These are phyloP conservation scores for Drosophila maculinotata DNA, from an alignment of 2,888 invertebrate species.

Conservation along the genomic window DNA sequence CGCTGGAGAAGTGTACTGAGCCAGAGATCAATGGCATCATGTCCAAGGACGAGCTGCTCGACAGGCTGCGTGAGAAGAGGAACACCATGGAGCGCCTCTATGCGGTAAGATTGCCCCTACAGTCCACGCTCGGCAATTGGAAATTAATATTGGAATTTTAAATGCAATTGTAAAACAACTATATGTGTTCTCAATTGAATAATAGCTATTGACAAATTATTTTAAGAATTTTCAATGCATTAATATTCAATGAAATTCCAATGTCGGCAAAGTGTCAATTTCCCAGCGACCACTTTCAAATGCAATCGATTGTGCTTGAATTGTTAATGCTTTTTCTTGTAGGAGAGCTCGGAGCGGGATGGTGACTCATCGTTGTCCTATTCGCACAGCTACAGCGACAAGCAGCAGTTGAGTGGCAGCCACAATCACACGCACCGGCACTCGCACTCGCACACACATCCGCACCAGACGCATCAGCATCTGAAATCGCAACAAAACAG, in stretches of 20 bases:
- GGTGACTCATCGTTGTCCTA: slow-evolving; percentile 83
- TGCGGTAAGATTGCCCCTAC: slow-evolving; percentile 74
- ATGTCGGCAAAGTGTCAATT: background rate
- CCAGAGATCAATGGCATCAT: slow-evolving; percentile 85
- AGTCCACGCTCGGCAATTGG: too few relatives aligned
- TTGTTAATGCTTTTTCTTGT: slow-evolving; percentile 2
- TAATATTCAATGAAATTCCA: too few relatives aligned
- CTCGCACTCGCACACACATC: slow-evolving; percentile 61
- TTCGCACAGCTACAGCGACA: slow-evolving; percentile 82
- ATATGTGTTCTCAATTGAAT: too few relatives aligned
- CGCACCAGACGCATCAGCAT: slow-evolving; percentile 52
- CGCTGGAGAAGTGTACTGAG: slow-evolving; percentile 86
- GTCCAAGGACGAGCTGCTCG: slow-evolving; percentile 87
- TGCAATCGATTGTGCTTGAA: background rate
- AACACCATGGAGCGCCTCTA: slow-evolving; percentile 83
- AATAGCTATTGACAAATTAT: too few relatives aligned
- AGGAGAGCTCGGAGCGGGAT: slow-evolving; percentile 82
- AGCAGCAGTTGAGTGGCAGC: slow-evolving; percentile 65
- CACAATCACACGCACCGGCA: slow-evolving; percentile 60
- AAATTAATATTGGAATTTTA: too few relatives aligned
- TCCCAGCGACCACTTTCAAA: background rate
- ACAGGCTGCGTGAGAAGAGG: slow-evolving; percentile 88
- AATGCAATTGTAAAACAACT: too few relatives aligned
- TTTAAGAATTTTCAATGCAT: too few relatives aligned
- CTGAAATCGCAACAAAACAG: slow-evolving; percentile 61